Evolutionary conservation across 2,888 invertebrate species (phyloP).

Genomic region (Diplazon laetatorius): DNA sequence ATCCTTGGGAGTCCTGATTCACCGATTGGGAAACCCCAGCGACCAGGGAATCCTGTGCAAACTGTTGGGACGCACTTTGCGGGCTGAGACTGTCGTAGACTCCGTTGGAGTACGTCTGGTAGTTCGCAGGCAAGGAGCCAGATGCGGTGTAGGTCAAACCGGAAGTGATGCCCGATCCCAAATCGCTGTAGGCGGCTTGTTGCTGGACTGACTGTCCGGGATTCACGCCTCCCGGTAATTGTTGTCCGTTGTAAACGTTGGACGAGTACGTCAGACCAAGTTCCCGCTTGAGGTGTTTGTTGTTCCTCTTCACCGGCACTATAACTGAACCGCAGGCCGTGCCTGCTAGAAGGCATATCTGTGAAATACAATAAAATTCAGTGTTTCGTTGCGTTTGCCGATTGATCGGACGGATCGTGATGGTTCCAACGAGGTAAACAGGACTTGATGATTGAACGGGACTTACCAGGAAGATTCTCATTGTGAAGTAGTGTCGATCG

Average conservation of each 20-base stretch:
- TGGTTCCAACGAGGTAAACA: not conserved
- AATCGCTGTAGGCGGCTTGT: too few relatives aligned
- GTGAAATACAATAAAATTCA: not conserved
- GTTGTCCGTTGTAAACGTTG: too few relatives aligned
- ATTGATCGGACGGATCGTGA: not conserved
- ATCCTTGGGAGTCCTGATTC: too few relatives aligned
- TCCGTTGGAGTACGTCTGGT: slow-evolving; percentile 7
- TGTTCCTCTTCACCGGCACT: slow-evolving; percentile 39
- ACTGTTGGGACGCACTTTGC: slow-evolving; percentile 5
- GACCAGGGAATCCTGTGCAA: not conserved
- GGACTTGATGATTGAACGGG: not conserved
- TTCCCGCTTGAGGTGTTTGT: slow-evolving; percentile 66
- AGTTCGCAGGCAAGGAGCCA: too few relatives aligned
- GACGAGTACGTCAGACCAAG: too few relatives aligned
- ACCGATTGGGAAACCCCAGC: too few relatives aligned
- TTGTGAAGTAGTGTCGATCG: slow-evolving; percentile 62
- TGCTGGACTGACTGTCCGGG: too few relatives aligned
- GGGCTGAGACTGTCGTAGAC: slow-evolving; percentile 24
- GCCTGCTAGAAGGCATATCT: slow-evolving; percentile 67
- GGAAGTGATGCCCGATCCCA: not conserved
- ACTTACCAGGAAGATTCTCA: slow-evolving; percentile 73
- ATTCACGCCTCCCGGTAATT: too few relatives aligned
- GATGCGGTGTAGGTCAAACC: slow-evolving; percentile 8
- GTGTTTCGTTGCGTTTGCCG: not conserved
- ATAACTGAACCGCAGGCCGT: slow-evolving; percentile 59